phyloP scores from a whole-genome alignment of 2,113 vertebrate species.

The Saguinus imperator region DNA sequence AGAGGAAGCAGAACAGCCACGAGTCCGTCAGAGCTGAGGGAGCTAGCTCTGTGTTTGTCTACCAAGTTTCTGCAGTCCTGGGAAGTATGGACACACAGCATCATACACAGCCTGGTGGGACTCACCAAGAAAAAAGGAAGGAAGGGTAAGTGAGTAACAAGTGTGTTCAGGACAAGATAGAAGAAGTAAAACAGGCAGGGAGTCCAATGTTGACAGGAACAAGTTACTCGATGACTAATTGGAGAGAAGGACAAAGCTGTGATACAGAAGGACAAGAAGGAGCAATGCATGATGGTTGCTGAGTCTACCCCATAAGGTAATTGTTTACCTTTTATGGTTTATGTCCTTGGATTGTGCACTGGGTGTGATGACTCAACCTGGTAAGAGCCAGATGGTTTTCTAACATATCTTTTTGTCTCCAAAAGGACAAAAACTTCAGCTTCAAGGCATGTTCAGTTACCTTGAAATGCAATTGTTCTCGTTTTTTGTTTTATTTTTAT shows the following conservation, averaged over 20 bases:
- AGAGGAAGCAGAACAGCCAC: not conserved
- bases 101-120: not conserved
- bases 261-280: not conserved
- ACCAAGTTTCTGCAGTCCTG: not conserved
- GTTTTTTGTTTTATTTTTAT: not conserved
- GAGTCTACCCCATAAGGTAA: not conserved
- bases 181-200: constrained; percentile 54
- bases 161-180: constrained; percentile 18
- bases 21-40: not conserved
- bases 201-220: not conserved
- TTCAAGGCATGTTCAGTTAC: not conserved
- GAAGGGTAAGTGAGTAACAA: constrained; percentile 47
- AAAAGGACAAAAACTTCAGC: not conserved
- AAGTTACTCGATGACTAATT: constrained; percentile 51
- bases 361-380: constrained; percentile 35
- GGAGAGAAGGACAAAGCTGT: not conserved
- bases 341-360: constrained; percentile 9
- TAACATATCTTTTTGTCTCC: not conserved
- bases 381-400: constrained; percentile 49
- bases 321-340: not conserved
- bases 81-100: not conserved
- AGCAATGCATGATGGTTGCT: not conserved
- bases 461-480: constrained; percentile 16
- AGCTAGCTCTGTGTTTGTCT: not conserved
- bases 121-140: constrained; percentile 1